Percentiles rank a stretch among this genome's conserved stretches.
phyloP scores from a whole-genome alignment of 2,888 invertebrate genomes.

The Hydrotaea cyrtoneurina region DNA sequence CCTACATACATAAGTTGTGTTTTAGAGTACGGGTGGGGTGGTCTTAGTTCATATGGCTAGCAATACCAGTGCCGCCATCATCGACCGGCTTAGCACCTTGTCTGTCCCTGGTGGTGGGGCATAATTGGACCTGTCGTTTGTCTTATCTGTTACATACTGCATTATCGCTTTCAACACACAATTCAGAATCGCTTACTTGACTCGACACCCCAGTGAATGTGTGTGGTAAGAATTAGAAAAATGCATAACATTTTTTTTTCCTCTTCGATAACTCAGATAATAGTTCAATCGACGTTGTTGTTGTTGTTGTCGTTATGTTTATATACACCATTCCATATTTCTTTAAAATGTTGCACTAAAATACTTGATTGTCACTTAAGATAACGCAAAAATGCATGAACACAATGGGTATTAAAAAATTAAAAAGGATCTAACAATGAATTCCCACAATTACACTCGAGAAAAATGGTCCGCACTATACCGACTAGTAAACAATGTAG shows the following conservation, averaged over 20 bases:
- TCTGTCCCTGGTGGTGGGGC: conserved; percentile 23
- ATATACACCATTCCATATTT: conserved; percentile 48
- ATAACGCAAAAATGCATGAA: conserved; percentile 69
- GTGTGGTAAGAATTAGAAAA: conserved; percentile 51
- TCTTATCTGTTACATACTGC: conserved; percentile 11
- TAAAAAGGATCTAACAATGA: not conserved
- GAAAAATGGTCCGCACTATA: too few relatives aligned
- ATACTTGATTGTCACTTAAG: conserved; percentile 77
- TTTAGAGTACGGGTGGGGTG: conserved; percentile 35
- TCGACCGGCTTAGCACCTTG: not conserved
- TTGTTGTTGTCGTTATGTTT: conserved; percentile 27
- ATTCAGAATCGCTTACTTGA: conserved; percentile 37
- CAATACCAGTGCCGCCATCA: not conserved
- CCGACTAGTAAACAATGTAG: too few relatives aligned
- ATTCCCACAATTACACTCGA: not conserved
- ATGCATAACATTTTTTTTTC: conserved; percentile 39
- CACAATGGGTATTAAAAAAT: not conserved
- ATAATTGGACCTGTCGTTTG: conserved; percentile 56
- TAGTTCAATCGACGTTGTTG: conserved; percentile 2
- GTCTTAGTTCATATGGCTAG: conserved; percentile 20
- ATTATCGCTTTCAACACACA: conserved; percentile 61
- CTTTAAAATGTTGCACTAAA: conserved; percentile 68
- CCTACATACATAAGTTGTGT: not conserved
- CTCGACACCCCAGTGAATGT: not conserved
- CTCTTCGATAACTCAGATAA: conserved; percentile 37